Conservation (phyloP, 2,797 vertebrate species). For the Pantherophis alleghaniensis region DNA sequence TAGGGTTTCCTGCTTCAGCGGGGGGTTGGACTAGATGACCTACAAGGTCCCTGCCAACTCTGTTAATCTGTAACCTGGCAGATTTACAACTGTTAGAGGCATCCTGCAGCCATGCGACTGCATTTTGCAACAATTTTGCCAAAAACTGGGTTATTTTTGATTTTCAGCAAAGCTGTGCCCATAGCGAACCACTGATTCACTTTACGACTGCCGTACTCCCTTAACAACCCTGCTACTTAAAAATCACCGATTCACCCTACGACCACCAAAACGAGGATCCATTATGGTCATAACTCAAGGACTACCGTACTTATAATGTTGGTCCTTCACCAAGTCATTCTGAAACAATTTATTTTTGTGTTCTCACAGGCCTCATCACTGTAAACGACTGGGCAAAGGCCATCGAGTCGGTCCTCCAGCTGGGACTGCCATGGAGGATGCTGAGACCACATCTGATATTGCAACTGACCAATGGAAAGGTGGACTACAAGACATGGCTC, state of each 20-base stretch:
- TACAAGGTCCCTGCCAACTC: no score
- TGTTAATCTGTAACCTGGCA: no score
- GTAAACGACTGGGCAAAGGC: slow-evolving; percentile 84
- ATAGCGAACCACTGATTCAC: neutral
- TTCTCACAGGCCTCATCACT: slow-evolving; percentile 76
- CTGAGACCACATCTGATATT: slow-evolving; percentile 83
- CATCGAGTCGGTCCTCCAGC: slow-evolving; percentile 78
- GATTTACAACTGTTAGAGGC: no score
- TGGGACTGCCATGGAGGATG: slow-evolving; percentile 89
- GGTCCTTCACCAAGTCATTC: neutral
- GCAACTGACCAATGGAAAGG: slow-evolving; percentile 54
- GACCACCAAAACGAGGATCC: neutral
- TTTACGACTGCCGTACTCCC: neutral
- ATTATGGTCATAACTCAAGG: neutral
- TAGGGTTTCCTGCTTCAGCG: no score
- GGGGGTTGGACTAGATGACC: no score
- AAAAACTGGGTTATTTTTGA: neutral
- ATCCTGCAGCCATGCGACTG: no score
- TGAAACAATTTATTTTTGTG: neutral
- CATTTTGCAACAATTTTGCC: neutral
- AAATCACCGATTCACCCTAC: neutral
- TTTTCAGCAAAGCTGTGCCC: neutral
- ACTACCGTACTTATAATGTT: neutral
- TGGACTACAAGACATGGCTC: slow-evolving; percentile 88
- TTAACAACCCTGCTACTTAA: neutral